Base-by-base conservation (phyloP, 2,113 vertebrate species). In the Leptosomus discolor region DNA sequence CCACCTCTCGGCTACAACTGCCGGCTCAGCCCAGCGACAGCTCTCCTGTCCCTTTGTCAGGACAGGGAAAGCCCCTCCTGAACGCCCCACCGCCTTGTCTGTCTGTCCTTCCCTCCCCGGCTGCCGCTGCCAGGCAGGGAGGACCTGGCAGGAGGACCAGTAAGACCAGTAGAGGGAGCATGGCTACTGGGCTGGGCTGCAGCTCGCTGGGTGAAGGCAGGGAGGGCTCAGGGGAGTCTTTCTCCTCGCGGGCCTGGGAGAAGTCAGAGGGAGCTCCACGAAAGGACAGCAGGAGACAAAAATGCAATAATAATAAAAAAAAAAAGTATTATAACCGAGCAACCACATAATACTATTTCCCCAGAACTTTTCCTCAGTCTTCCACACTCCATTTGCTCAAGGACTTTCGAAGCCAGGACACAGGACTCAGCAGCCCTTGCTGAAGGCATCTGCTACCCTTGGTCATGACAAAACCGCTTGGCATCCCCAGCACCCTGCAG, bases 121-220 rank as follows among this genome's bases (percentile, higher is more conserved):
- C 1, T 41, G 24, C 15, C 32, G 7, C 29, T 84, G 32, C 12
- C 26, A 26, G 60, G 45, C 24, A 46, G 21, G 21, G 43, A 76
- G 53, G 18, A 43, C 24, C 30, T 41, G 18, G 10, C 8, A 10
- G 4, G 3, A 90, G 9, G 29, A 76, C 45, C 51, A 39, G 32
- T 70, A 45, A 43, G 26, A 61, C 95, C 94, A 88, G 89, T 12
- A 97, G 96, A 96, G 87, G 94, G 93, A 95, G 80, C 39, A 21
- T 12, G 53, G 39, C 8, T 26, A 48, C 43, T 39, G 88, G 18
- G 6, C 57, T 91, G 70, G 68, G 57, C 22, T 63, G 19, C 22
- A 54, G 48, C 26, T 76, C 5, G 1, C 41, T 23, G 20, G 20
- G 23, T 20, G 58, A 50, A 51, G 30, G 27, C 32, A 9, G 11